Evolutionary conservation across 2,797 vertebrate species (phyloP).

Genomic region (Microctenopoma steveboyesi): DNA sequence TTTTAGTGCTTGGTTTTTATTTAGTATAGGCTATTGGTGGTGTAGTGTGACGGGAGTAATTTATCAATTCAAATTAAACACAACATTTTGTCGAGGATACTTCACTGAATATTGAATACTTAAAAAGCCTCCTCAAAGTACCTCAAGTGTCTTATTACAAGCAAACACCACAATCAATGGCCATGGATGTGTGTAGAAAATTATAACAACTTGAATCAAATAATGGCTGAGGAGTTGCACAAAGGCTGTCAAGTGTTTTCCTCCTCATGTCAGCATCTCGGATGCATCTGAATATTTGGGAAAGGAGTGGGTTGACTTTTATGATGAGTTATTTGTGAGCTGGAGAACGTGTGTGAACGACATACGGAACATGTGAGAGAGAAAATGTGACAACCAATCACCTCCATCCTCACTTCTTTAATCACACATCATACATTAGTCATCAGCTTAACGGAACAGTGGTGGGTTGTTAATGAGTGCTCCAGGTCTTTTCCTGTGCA

Average conservation of each 20-base stretch:
- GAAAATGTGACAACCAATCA: constrained; percentile 1
- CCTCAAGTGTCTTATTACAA: constrained; percentile 32
- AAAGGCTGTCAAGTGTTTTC: neutral
- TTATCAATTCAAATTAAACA: too few species aligned
- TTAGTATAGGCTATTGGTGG: too few species aligned
- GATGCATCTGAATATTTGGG: constrained; percentile 15
- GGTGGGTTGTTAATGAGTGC: constrained; percentile 4
- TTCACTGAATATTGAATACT: too few species aligned
- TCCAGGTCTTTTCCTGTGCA: constrained; percentile 10
- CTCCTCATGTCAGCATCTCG: constrained; percentile 6
- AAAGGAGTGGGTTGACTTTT: neutral
- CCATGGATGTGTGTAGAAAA: constrained; percentile 39
- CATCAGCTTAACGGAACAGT: constrained; percentile 21
- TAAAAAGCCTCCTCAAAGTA: constrained; percentile 1
- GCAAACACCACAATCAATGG: constrained; percentile 60
- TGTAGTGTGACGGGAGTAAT: too few species aligned
- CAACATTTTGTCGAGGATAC: too few species aligned
- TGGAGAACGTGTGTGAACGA: constrained; percentile 8
- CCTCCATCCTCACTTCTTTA: constrained; percentile 21
- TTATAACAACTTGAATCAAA: constrained; percentile 61
- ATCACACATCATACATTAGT: constrained; percentile 15
- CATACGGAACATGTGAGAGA: constrained; percentile 2
- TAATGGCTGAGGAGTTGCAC: constrained; percentile 22
- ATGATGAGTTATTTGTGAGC: constrained; percentile 3
- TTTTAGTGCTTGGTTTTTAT: too few species aligned